Evolutionary conservation across 2,888 invertebrate genomes (phyloP), one percentile per base, ranked within the genome.

Genomic region (Lasioglossum zephyrum): DNA sequence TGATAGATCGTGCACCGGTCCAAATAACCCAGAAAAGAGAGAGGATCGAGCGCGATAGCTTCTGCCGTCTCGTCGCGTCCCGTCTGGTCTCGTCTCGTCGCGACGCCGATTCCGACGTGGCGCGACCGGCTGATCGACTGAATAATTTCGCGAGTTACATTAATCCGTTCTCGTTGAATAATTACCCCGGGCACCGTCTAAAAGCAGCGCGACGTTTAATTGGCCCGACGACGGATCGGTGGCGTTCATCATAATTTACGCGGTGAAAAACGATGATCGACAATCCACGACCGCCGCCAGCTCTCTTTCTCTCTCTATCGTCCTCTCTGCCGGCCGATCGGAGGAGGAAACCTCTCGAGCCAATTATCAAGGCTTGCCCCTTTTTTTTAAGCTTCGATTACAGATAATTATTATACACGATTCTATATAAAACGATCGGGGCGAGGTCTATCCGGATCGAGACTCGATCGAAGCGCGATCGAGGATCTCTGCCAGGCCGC

Each of bases 191-290:
- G 49, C 36, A 31, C 31, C 31, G 63, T 63, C 63, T 63, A 63
- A 63, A 63, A 63, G 63, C 39, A 63, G 31, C 31, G 31, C 63
- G 63, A 63, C 63, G 63, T 63, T 75, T 70, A 31, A 82, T 81
- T 49, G 36, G 16, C 53, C 31, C 44, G 63, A 41, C 66, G 36
- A 69, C 69, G 36, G 69, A 69, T 22, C 16, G 66, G 18, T 22
- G 39, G 26, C 16, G 69, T 31, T 26, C 26, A 4, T 31, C 1
- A 57, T 77, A 39, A 70, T 72, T 81, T 26, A 26, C 44, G 18
- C 63, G 63, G 18, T 63, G 63, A 76, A 18, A 41, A 75, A 39
- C 9, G 26, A 8, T 22, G 18, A 49, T 80, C 47, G 26, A n/a
- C 63, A 36, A 26, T 31, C 31, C 66, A 39, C 47, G 39, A 69